A percentile compares a stretch with the other conserved stretches of the same genome.
These are phyloP conservation scores for Laothoe populi DNA, from an alignment of 2,888 invertebrate genomes.

Conservation along the genomic window DNA sequence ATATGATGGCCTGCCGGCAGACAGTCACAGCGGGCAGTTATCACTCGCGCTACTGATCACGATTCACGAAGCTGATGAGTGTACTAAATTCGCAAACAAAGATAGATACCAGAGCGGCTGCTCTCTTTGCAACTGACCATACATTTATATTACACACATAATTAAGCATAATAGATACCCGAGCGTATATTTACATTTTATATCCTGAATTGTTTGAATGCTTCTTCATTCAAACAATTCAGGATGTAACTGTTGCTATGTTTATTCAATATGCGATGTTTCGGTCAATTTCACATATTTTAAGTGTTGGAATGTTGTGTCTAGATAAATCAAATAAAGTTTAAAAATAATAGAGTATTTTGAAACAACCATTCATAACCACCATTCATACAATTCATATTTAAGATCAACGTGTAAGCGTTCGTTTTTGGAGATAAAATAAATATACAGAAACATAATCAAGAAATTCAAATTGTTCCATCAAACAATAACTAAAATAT, in stretches of 20 bases:
- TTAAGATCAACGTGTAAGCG: too few relatives aligned
- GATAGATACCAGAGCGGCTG: neutral
- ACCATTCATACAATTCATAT: too few relatives aligned
- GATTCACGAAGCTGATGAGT: constrained; percentile 45
- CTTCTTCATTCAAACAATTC: too few relatives aligned
- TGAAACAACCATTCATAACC: too few relatives aligned
- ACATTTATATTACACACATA: constrained; percentile 1
- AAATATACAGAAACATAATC: too few relatives aligned
- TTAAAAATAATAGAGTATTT: too few relatives aligned
- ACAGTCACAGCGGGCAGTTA: constrained; percentile 12
- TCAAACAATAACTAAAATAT: neutral
- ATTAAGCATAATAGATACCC: neutral
- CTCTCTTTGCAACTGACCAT: constrained; percentile 3
- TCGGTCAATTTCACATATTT: too few relatives aligned
- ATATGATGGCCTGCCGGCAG: constrained; percentile 26
- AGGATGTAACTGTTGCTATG: too few relatives aligned
- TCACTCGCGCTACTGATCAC: constrained; percentile 40
- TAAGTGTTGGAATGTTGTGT: too few relatives aligned
- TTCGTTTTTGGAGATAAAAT: too few relatives aligned
- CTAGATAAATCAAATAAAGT: neutral
- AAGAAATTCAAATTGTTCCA: too few relatives aligned
- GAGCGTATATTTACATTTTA: constrained; percentile 11
- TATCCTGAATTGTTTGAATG: neutral
- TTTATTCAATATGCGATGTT: too few relatives aligned
- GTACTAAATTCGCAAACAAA: constrained; percentile 56